A percentile compares a stretch with the other conserved stretches of the same genome.
Evolutionary conservation across 2,797 vertebrate genomes (phyloP).

Genomic region (Potorous gilbertii): DNA sequence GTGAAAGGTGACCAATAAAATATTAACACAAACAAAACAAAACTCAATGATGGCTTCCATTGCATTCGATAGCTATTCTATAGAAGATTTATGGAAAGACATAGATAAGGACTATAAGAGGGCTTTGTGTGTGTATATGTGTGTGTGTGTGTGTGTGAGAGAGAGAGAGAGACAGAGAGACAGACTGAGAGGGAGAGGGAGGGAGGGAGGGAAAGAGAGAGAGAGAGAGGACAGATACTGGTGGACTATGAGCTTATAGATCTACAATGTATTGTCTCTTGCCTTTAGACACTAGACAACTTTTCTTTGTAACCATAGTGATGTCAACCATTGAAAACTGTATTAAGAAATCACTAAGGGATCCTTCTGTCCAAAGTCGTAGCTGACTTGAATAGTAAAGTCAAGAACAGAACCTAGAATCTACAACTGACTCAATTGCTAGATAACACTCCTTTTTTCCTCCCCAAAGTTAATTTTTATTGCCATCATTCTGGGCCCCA

Average conservation of each 20-base stretch:
- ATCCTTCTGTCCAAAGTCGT: neutral
- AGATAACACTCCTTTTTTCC: neutral
- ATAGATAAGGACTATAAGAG: neutral
- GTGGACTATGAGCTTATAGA: neutral
- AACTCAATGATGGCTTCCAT: neutral
- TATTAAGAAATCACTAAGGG: neutral
- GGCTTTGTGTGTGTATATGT: neutral
- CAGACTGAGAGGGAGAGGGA: neutral
- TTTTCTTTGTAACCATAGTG: neutral
- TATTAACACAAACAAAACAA: neutral
- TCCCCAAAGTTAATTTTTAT: slow-evolving; percentile 46
- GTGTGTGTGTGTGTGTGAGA: neutral
- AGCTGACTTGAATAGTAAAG: neutral
- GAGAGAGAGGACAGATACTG: no score
- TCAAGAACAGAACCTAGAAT: neutral
- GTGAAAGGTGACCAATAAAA: neutral
- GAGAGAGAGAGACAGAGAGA: neutral
- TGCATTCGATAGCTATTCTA: neutral
- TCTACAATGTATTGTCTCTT: neutral
- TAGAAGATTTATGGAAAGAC: neutral
- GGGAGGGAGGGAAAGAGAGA: no score
- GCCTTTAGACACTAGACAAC: neutral
- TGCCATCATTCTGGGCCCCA: slow-evolving; percentile 78
- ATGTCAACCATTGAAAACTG: neutral
- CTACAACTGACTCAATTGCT: neutral